A percentile compares a stretch with the other conserved stretches of the same genome.
These are phyloP conservation scores for Taurulus bubalis DNA, from an alignment of 2,113 vertebrate species.

Conservation along the genomic window DNA sequence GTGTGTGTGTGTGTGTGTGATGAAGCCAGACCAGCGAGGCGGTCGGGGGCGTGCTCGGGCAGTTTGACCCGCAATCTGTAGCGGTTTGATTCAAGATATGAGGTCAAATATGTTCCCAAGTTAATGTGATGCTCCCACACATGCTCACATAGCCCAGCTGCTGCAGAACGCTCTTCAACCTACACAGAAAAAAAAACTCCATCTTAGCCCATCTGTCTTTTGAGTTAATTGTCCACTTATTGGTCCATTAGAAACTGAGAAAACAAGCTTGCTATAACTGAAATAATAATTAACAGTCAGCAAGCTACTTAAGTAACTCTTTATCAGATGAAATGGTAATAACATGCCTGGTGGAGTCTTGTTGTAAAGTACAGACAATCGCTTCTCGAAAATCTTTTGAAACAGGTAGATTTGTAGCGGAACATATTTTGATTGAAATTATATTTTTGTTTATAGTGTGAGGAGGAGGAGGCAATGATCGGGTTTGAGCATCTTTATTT, in stretches of 20 bases:
- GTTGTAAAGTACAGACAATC: not conserved
- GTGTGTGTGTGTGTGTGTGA: conserved; percentile 7
- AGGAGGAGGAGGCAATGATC: not conserved
- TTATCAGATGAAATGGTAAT: not conserved
- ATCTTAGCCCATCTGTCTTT: conserved; percentile 7
- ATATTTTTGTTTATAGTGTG: not conserved
- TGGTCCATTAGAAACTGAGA: not conserved
- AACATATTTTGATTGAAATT: not conserved
- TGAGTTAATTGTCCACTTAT: not conserved
- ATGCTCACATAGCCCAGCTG: conserved; percentile 37
- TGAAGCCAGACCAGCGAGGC: conserved; percentile 27
- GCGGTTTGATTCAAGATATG: conserved; percentile 25
- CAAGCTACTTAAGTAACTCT: not conserved
- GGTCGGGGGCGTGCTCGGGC: conserved; percentile 11
- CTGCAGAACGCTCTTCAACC: conserved; percentile 13
- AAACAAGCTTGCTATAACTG: not conserved
- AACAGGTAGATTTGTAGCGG: not conserved
- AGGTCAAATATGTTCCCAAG: conserved; percentile 42
- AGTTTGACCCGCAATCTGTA: conserved; percentile 39
- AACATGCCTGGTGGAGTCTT: not conserved
- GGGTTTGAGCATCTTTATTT: not conserved
- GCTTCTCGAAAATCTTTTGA: not conserved
- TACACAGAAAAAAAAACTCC: conserved; percentile 11
- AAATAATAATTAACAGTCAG: not conserved
- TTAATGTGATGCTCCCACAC: conserved; percentile 41